Conservation (phyloP, 1,140 invertebrate species). For the Drosophila repletoides region DNA sequence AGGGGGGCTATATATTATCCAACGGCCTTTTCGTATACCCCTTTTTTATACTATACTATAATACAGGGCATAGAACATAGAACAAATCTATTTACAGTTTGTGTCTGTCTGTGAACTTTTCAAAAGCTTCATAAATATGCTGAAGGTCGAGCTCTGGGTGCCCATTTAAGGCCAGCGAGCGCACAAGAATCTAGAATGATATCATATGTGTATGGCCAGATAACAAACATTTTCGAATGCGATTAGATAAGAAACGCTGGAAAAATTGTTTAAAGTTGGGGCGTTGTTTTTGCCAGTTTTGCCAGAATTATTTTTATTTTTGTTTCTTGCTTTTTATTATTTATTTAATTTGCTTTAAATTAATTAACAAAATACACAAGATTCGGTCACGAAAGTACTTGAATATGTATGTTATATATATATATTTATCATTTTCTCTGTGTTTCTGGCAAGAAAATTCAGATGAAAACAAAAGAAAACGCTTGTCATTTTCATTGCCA, state of each 20-base stretch:
- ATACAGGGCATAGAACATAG: not conserved
- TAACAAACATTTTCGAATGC: constrained; percentile 60
- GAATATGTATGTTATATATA: constrained; percentile 17
- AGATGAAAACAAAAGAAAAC: constrained; percentile 55
- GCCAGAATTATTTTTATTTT: constrained; percentile 6
- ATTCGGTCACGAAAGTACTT: not conserved
- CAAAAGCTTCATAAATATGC: constrained; percentile 61
- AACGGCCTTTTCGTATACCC: no score
- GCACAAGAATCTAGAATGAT: constrained; percentile 46
- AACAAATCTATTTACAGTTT: constrained; percentile 32
- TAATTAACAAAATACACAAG: constrained; percentile 48
- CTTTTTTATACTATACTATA: no score
- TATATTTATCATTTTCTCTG: not conserved
- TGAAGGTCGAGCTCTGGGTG: constrained; percentile 62
- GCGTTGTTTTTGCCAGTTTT: constrained; percentile 21
- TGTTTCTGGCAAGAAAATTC: constrained; percentile 36
- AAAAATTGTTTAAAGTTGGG: constrained; percentile 32
- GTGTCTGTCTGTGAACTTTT: constrained; percentile 21
- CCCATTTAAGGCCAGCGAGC: constrained; percentile 32
- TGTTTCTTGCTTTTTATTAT: constrained; percentile 57
- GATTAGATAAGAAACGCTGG: constrained; percentile 55
- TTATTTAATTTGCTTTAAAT: constrained; percentile 63
- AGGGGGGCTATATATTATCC: no score
- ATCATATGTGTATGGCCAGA: constrained; percentile 66
- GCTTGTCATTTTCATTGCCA: constrained; percentile 60